A percentile compares a stretch with the other conserved stretches of the same genome.
These are phyloP conservation scores for Drosophila maculinotata DNA, from an alignment of 2,888 invertebrate species.

Conservation along the genomic window DNA sequence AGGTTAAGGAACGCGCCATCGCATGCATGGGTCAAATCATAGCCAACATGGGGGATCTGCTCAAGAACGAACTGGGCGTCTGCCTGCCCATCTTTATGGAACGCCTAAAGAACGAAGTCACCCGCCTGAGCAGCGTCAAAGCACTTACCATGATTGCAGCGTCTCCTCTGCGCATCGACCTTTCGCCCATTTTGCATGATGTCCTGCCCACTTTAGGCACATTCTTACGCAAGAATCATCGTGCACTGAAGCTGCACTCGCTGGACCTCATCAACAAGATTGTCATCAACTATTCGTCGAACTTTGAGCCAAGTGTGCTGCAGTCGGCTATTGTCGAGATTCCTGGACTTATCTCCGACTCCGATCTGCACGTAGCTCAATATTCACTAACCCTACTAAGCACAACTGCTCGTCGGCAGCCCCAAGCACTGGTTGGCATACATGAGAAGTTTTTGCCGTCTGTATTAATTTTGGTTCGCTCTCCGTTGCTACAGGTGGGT, in stretches of 20 bases:
- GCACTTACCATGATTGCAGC: constrained; percentile 97
- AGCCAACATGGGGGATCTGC: constrained; percentile 94
- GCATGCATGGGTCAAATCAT: constrained; percentile 98
- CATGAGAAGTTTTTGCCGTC: constrained; percentile 92
- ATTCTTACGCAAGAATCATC: constrained; percentile 97
- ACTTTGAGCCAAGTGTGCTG: constrained; percentile 89
- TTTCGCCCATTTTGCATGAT: constrained; percentile 93
- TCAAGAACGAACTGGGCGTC: constrained; percentile 91
- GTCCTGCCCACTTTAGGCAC: constrained; percentile 96
- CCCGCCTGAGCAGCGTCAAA: constrained; percentile 97
- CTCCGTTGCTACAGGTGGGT: constrained; percentile 90
- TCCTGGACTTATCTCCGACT: constrained; percentile 95
- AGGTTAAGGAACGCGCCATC: constrained; percentile 99
- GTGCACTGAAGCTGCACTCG: constrained; percentile 96
- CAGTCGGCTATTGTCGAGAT: constrained; percentile 92
- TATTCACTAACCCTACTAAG: constrained; percentile 93
- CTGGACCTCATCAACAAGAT: constrained; percentile 95
- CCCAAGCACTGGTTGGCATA: constrained; percentile 91
- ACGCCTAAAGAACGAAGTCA: constrained; percentile 97
- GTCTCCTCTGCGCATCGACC: constrained; percentile 93
- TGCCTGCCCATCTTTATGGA: constrained; percentile 98
- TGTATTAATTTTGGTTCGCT: constrained; percentile 93
- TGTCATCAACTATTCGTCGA: constrained; percentile 92
- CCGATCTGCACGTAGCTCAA: constrained; percentile 98
- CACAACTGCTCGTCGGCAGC: constrained; percentile 92